Evolutionary conservation across 2,888 invertebrate species (phyloP), one percentile per base, ranked within the genome.

Genomic region (Tenthredo scrophulariae): DNA sequence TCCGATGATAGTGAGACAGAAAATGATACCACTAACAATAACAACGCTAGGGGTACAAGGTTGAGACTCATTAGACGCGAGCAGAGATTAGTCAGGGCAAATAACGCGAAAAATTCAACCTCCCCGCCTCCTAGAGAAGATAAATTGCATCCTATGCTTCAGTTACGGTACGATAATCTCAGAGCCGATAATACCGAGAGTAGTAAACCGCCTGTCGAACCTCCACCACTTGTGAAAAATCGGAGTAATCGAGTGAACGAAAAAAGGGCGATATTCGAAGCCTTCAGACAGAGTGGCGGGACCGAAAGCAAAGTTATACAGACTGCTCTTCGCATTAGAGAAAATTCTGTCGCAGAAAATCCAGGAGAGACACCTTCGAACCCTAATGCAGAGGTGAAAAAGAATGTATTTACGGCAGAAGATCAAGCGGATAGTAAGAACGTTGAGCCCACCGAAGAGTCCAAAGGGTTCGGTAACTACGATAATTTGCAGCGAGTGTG

Each of bases 391-490:
- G 54, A 50, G 13, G 18, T 9, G 85, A 85, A 58, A 77, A 85
- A 26, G 94, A 94, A 91, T 93, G 91, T 22, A 40, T 85, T n/a
- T 54, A 74, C 87, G 13, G 90, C 90, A 65, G 88, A 89, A 43
- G 87, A 90, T 72, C 88, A 90, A 58, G 87, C 88, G 2, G 90
- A 90, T 67, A 88, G 86, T 74, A 87, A 90, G n/a, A 89, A 90
- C 84, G 88, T 89, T 15, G 92, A 93, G 87, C 84, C 89, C 58
- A 92, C 90, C 54, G 91, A 92, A 26, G 91, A 89, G 9, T 90
- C 92, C 37, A 94, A 94, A n/a, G 94, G 94, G 84, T 95, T 95
- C 87, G 95, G 95, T 74, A 95, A 95, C 87, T 96, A 96, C 87
- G 96, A 96, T 90, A 95, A 95, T 50, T 90, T 96, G 54, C 94